Percentiles rank a stretch among this genome's conserved stretches.
Evolutionary conservation across 2,797 vertebrate species (phyloP).

Genomic region (Nasua narica): DNA sequence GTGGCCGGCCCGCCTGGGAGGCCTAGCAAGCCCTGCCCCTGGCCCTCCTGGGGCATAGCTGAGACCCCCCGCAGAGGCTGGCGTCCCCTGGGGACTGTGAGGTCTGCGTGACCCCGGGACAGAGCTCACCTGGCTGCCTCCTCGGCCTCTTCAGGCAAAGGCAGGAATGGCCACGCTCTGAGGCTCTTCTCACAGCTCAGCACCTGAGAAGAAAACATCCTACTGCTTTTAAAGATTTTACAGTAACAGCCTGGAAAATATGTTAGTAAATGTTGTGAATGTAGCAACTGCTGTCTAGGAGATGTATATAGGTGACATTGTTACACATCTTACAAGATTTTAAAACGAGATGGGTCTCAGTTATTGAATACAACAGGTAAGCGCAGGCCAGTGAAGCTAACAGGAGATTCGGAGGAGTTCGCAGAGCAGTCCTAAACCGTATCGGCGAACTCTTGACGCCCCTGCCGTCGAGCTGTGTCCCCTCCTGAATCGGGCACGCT

Average conservation of each 20-base stretch:
- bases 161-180: conserved; percentile 75
- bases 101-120: fast-evolving
- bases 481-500: fast-evolving
- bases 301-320: fast-evolving
- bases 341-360: background rate
- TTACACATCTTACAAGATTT: background rate
- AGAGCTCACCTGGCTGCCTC: conserved; percentile 66
- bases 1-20: too few relatives aligned
- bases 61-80: background rate
- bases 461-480: fast-evolving
- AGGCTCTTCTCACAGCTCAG: conserved; percentile 78
- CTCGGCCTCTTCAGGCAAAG: conserved; percentile 32
- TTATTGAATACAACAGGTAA: fast-evolving
- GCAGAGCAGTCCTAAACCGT: background rate
- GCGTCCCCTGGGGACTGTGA: fast-evolving
- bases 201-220: conserved; percentile 71
- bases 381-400: too few relatives aligned
- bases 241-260: background rate
- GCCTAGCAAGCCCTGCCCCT: background rate
- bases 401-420: too few relatives aligned
- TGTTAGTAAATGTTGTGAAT: background rate
- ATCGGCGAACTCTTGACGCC: fast-evolving
- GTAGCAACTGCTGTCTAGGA: background rate
- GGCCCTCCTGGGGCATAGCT: fast-evolving
- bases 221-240: background rate